These are phyloP conservation scores for Chelon auratus DNA, from an alignment of 2,797 vertebrate genomes.

Conservation along the genomic window DNA sequence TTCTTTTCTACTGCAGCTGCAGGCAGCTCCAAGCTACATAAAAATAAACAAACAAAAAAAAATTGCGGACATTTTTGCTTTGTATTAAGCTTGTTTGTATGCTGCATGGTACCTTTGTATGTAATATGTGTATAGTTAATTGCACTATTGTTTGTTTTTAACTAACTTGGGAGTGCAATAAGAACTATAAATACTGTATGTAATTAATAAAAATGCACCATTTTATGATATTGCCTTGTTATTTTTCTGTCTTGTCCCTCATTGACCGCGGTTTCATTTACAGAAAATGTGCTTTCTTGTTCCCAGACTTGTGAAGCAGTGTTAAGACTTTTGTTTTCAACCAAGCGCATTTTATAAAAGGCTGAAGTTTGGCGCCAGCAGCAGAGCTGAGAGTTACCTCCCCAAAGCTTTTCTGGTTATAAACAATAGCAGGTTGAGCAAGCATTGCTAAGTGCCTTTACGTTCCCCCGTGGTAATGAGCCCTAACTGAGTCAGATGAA, in stretches of 20 bases:
- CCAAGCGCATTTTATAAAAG: conserved; percentile 34
- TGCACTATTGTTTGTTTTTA: conserved; percentile 88
- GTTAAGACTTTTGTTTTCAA: conserved; percentile 49
- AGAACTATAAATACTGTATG: conserved; percentile 87
- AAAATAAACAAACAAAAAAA: conserved; percentile 44
- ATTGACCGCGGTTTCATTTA: conserved; percentile 21
- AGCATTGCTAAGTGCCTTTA: conserved; percentile 55
- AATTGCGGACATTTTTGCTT: conserved; percentile 66
- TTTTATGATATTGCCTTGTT: conserved; percentile 67
- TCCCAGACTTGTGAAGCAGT: conserved; percentile 15
- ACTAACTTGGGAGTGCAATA: conserved; percentile 89
- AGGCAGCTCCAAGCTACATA: conserved; percentile 84
- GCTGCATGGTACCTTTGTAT: conserved; percentile 85
- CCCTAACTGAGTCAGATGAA: conserved; percentile 49
- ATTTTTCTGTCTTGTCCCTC: conserved; percentile 24
- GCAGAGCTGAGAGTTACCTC: conserved; percentile 36
- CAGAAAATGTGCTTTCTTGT: conserved; percentile 31
- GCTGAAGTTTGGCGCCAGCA: conserved; percentile 52
- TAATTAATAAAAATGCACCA: conserved; percentile 83
- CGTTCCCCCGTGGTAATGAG: conserved; percentile 64
- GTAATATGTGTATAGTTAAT: conserved; percentile 82
- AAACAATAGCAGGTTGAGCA: conserved; percentile 68
- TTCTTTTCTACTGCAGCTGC: conserved; percentile 85
- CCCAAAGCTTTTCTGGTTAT: conserved; percentile 48
- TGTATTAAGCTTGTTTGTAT: conserved; percentile 81